Percentiles rank a stretch among this genome's conserved stretches.
phyloP scores from a whole-genome alignment of 2,113 vertebrate species.

The Oncorhynchus mykiss region DNA sequence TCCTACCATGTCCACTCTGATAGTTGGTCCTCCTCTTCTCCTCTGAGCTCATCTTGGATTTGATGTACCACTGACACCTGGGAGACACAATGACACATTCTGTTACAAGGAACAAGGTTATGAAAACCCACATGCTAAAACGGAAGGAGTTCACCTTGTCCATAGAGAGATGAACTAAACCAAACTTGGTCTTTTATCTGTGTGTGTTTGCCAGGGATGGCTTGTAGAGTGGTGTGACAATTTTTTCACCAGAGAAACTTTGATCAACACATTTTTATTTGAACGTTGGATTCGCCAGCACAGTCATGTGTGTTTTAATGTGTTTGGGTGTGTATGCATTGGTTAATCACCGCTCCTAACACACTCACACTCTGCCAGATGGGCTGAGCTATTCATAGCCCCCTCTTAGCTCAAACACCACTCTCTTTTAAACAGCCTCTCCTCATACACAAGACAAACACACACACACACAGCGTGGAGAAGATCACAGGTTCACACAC shows the following conservation, averaged over 20 bases:
- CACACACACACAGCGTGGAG: conserved; percentile 2
- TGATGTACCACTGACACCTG: conserved; percentile 97
- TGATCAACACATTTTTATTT: neutral
- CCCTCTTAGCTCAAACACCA: neutral
- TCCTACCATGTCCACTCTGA: conserved; percentile 87
- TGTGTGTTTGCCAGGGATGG: no score
- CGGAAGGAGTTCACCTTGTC: no score
- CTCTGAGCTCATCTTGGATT: conserved; percentile 95
- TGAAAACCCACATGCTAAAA: no score
- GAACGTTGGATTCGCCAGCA: neutral
- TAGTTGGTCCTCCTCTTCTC: conserved; percentile 87
- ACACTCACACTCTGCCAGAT: neutral
- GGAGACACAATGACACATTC: conserved; percentile 33
- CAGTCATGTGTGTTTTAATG: neutral
- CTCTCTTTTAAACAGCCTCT: neutral
- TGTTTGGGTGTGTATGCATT: neutral
- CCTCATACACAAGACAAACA: neutral
- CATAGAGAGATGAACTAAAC: no score
- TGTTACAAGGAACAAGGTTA: no score
- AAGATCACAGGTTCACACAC: neutral
- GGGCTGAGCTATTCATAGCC: neutral
- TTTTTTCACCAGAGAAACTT: neutral
- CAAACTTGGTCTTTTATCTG: no score
- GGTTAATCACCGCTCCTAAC: neutral
- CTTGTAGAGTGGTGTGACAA: neutral